Base-by-base conservation (phyloP, 2,888 invertebrate species). In the Ceraclea dissimilis region DNA sequence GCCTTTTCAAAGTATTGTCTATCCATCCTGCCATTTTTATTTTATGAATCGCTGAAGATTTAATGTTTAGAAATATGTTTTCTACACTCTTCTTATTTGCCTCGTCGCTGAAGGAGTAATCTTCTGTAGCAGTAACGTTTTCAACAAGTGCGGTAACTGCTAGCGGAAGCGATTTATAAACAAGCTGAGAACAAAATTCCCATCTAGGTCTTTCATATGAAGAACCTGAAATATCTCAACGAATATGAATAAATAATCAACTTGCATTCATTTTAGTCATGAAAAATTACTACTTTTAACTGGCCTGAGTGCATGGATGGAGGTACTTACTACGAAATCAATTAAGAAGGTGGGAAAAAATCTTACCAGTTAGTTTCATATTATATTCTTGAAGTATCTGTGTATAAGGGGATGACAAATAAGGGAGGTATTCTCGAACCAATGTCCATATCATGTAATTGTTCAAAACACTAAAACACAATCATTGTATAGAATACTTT, bases 371-470 rank as follows among this genome's bases (percentile, higher is more conserved):
- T 13, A 60, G 20, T 1, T 46, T 19, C 2, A 46, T 48, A 8
- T 21, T 52, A 22, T 49, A 60, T 21, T 44, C 49, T 17, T 57
- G 46, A 20, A 50, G 19, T n/a, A 52, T 22, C n/a, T 52, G 18
- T 47, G 26, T 49, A 43, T 52, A 58, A 21, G 71, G 69, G 61
- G 71, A 68, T 2, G 79, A 78, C 56, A 83, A 67, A 63, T 79
- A 81, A 2, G 79, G 79, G 16, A 79, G 66, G 66, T 80, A 82
- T 47, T 71, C 69, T 21, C 72, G 68, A 2, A 79, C 75, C 43
- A 83, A 66, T 21, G 75, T 74, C 82, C 82, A 83, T 62, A 81
- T 79, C 58, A 80, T 65, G 66, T 81, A 83, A 64, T 80, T 79
- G 66, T 82, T 82, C 63, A 81, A 66, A 11, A 75, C 75, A 56